A percentile compares a stretch with the other conserved stretches of the same genome.
phyloP scores from a whole-genome alignment of 2,113 vertebrate species.

The Semicossyphus pulcher region DNA sequence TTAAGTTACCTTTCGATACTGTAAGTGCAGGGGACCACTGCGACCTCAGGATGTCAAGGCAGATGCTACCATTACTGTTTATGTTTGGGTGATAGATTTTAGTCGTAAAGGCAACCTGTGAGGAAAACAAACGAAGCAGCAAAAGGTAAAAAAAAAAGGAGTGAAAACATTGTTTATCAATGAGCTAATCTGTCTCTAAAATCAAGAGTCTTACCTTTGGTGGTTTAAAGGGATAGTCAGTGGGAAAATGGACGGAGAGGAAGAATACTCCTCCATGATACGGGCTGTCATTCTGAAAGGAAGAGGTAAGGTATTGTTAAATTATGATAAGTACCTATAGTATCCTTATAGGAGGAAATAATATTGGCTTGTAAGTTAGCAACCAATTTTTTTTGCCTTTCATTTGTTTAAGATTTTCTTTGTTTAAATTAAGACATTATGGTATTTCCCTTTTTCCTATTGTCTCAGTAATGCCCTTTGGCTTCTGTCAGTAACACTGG shows the following conservation, averaged over 20 bases:
- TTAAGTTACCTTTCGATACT: constrained; percentile 93
- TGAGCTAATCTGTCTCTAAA: neutral
- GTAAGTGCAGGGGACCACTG: constrained; percentile 98
- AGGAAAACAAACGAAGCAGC: constrained; percentile 23
- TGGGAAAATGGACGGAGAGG: constrained; percentile 95
- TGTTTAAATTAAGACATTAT: constrained; percentile 2
- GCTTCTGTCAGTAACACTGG: constrained; percentile 28
- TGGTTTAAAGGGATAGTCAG: constrained; percentile 97
- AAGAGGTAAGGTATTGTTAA: neutral
- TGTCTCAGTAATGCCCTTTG: constrained; percentile 22
- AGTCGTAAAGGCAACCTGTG: constrained; percentile 94
- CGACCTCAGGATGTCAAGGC: constrained; percentile 95
- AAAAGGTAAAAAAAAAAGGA: neutral
- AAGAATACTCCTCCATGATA: constrained; percentile 97
- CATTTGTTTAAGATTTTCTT: neutral
- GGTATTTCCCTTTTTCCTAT: neutral
- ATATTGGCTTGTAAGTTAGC: neutral
- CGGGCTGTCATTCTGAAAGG: constrained; percentile 90
- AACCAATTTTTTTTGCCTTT: neutral
- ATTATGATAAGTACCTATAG: neutral
- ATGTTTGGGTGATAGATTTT: constrained; percentile 99
- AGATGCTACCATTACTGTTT: constrained; percentile 97
- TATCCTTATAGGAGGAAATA: neutral
- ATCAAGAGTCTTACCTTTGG: constrained; percentile 87
- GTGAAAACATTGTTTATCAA: neutral